Evolutionary conservation across 2,888 invertebrate genomes (phyloP), one percentile per base, ranked within the genome.

Genomic region (Minunthozetes semirufus): DNA sequence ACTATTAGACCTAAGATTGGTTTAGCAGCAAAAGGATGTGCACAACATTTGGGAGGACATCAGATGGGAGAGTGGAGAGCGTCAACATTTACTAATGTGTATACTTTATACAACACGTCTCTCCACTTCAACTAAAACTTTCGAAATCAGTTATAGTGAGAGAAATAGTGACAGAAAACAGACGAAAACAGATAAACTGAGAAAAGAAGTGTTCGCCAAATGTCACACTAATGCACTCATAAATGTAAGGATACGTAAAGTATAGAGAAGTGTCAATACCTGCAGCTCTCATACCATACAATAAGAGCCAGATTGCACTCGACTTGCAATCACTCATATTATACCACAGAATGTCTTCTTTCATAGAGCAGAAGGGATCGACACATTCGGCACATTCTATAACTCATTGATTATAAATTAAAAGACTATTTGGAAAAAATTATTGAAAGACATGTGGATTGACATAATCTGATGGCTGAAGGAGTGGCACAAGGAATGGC

Each of bases 81-180:
- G 66, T 38, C 66, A 66, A 66, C 66, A 66, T 38, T 59, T 66
- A 66, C 66, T 42, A 66, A 66, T 66, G 66, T 66, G 38, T 66
- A 66, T 38, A 66, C 66, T 66, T 66, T 66, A 66, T 38, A 66
- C 38, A 29, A 66, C 66, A 66, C 66, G 66, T 66, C 66, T 66
- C 66, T 66, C 19, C 66, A 66, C 66, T 66, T 66, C 66, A 38
- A 22, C 29, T 29, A 66, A 42, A 66, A 66, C 38, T 66, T 59
- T 66, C 38, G 2, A 66, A 66, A 66, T 66, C 66, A 66, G 66
- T 66, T 42, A 42, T 66, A 66, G 66, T 66, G 66, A 66, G 42
- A 66, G 66, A 66, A 66, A 42, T 66, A 66, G 66, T 66, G 66
- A 66, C 66, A 66, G 66, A 66, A 66, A 66, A 66, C 66, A 66